Evolutionary conservation across 2,888 invertebrate genomes (phyloP).

Genomic region (Latrodectus hesperus): DNA sequence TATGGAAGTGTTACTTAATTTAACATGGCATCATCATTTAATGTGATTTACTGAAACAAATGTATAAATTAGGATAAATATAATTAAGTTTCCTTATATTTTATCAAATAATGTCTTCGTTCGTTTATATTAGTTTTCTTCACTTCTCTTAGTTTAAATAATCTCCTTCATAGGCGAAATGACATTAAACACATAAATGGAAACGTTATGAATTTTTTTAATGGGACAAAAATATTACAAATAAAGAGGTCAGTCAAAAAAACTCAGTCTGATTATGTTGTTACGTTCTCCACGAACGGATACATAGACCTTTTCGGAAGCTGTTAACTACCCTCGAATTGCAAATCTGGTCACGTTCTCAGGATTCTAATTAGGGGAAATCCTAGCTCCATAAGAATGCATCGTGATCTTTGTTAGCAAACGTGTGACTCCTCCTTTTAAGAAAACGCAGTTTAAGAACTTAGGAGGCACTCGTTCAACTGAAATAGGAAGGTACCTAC

Average conservation of each 20-base stretch:
- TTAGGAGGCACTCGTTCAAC: conserved; percentile 42
- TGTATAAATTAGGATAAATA: too few relatives aligned
- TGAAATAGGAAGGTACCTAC: conserved; percentile 29
- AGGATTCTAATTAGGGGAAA: conserved; percentile 55
- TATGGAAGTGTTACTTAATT: too few relatives aligned
- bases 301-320: neutral
- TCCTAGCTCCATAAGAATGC: conserved; percentile 46
- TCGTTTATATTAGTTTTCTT: too few relatives aligned
- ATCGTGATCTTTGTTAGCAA: conserved; percentile 50
- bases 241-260: neutral
- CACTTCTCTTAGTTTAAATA: too few relatives aligned
- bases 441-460: conserved; percentile 44
- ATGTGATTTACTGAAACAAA: too few relatives aligned
- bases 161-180: too few relatives aligned
- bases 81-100: too few relatives aligned
- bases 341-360: conserved; percentile 45
- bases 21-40: too few relatives aligned
- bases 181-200: too few relatives aligned
- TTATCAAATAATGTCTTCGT: too few relatives aligned
- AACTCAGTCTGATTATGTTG: conserved; percentile 11
- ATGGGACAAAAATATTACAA: too few relatives aligned
- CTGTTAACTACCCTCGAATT: conserved; percentile 50
- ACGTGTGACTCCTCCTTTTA: conserved; percentile 35
- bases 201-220: too few relatives aligned
- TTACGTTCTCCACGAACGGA: conserved; percentile 14